Base-by-base conservation (phyloP, 2,888 invertebrate species). In the Harpagoxenus sublaevis region DNA sequence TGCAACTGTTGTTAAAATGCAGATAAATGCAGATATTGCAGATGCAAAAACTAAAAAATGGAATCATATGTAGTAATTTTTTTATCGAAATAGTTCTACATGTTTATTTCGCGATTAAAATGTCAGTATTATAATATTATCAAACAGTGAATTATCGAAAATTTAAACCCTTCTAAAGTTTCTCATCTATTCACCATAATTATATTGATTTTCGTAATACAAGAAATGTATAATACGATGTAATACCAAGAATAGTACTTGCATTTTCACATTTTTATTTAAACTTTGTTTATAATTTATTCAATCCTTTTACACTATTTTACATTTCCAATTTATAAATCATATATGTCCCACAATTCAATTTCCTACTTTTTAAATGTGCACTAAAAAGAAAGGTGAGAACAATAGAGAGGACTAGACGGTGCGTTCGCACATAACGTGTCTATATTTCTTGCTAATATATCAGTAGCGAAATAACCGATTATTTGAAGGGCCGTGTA, bases 401-500 rank as follows among this genome's bases (percentile, higher is more conserved):
- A 57, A 42, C 12, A 78, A 66, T 28, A 35, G 15, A 3, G 6
- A 57, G 23, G 1, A 45, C 18, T 45, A 18, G 10, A 66, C 39
- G 28, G 23, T 6, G 9, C 23, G 2, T 71, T 79, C 31, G 35
- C 23, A 28, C 66, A 31, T 68, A 78, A 66, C 42, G 45, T 12
- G 57, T 23, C 77, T 68, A 48, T 71, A 48, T 39, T 39, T 48
- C 48, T 31, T 57, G 28, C 28, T 71, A 71, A 81, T 71, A 81
- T 60, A 71, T 79, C 71, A 71, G 71, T 71, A 51, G 79, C 78
- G 88, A 89, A 90, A 90, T 90, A 90, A 90, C 87, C 89, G 89
- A 90, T 90, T 90, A 90, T 90, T 90, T 86, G 89, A 86, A 84
- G 86, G 87, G 75, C 86, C 87, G 79, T 88, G 89, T 86, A 88